These are phyloP conservation scores for Aptenodytes forsteri DNA, from an alignment of 2,113 vertebrate genomes.

Conservation along the genomic window DNA sequence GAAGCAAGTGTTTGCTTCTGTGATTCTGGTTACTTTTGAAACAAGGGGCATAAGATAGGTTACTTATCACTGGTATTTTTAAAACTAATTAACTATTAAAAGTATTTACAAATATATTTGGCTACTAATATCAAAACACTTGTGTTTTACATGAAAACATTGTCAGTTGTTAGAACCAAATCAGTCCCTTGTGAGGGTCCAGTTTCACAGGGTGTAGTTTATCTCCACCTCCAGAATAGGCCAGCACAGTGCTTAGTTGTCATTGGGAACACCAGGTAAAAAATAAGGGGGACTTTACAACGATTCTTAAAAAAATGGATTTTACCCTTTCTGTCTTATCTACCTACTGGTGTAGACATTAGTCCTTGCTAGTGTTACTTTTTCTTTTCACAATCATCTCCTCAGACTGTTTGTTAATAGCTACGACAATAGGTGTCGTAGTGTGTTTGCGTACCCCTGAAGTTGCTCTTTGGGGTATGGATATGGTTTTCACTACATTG, in stretches of 20 bases:
- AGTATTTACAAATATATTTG: background rate
- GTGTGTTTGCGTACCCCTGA: background rate
- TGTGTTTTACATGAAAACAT: background rate
- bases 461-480: background rate
- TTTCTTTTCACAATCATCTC: background rate
- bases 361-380: background rate
- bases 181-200: background rate
- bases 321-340: background rate
- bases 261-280: background rate
- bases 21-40: background rate
- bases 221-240: background rate
- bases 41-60: background rate
- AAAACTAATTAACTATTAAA: background rate
- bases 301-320: accelerated
- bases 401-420: background rate
- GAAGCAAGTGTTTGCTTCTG: background rate
- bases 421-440: accelerated
- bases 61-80: background rate
- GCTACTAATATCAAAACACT: background rate
- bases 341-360: background rate
- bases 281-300: background rate
- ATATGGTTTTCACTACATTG: background rate
- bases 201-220: background rate
- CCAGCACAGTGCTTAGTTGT: accelerated
- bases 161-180: background rate